Evolutionary conservation across 2,113 vertebrate genomes (phyloP), one percentile per base, ranked within the genome.

Genomic region (Macrotis lagotis): DNA sequence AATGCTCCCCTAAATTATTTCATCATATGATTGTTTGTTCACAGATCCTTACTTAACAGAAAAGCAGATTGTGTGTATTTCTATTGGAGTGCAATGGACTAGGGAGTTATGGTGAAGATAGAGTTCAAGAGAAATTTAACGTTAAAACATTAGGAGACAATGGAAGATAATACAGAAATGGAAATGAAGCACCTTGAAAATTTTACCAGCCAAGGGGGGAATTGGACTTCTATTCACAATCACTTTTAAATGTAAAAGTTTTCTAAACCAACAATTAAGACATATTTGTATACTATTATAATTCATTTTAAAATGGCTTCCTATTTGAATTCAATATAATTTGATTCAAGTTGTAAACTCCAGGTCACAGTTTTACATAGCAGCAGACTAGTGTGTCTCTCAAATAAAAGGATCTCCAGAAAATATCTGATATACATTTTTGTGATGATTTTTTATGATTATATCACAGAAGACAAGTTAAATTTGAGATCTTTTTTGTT

Each of bases 201-300:
- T 48, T 49, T 48, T 90, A 31, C 31, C 89, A 31, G 48, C 16
- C 90, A 31, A 89, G 51, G 10, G 0, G 0, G 66, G 49, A 47
- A 88, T 91, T 92, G 37, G 1, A 74, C 93, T 95, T 51, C 59
- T 66, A 7, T 59, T 37, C 94, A 92, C 7, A 50, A 94, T 93
- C 25, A 3, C 9, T 44, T 83, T 44, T 83, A 83, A 6, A 44
- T 83, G 19, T 83, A 44, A 7, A 83, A 44, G 44, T 83, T 83
- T 83, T 83, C n/a, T 8, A 83, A 83, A 83, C 2, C n/a, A 83
- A 44, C 66, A 44, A 22, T 44, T 44, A 44, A 83, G n/a, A 83
- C 16, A 44, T 53, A 53, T 83, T 44, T 24, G n/a, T 2, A 44
- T 83, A 2, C 0, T 7, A 19, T 6, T 8, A 44, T 83, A 6